Evolutionary conservation across 1,140 invertebrate species (phyloP), one percentile per base, ranked within the genome.

Genomic region (Camponotus floridanus): DNA sequence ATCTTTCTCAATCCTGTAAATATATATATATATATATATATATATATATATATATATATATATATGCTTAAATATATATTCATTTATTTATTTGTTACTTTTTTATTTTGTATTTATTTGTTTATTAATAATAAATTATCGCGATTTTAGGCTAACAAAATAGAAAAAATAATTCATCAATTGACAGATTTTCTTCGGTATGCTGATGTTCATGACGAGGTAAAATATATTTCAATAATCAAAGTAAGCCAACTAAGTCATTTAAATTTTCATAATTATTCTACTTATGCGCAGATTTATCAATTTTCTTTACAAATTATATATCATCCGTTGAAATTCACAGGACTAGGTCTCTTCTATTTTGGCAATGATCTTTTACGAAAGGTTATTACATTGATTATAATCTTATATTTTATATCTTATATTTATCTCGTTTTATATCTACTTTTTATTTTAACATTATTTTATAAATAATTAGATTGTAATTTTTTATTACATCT

Each of bases 141-240:
- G 26, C 26, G 13, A 39, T 79, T 55, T 79, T 36, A 79, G 76
- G 76, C 76, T 55, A 79, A 79, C 13, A 15, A 79, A 79, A 39
- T 68, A 8, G 3, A 67, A 15, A 26, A 11, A 42, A 67, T 55
- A 55, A 39, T 79, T 55, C n/a, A 39, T 26, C 76, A 67, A 21
- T 26, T 79, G 7, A 51, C 62, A 79, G 13, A 55, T 55, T n/a
- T 18, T 51, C 0, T 67, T 67, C 76, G 7, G 39, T 67, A 55
- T 39, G 13, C 45, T 39, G 76, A 55, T 26, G 0, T 79, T 36
- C 33, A 11, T 36, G 3, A 55, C 2, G 76, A 79, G 45, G 45
- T 79, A 79, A 55, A 51, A 9, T 6, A 36, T 1, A 55, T 61
- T 68, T 70, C 39, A 55, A 5, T 55, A 61, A 45, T 18, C 26